These are phyloP conservation scores for Lasiurus cinereus DNA, from an alignment of 2,113 vertebrate species.

Conservation along the genomic window DNA sequence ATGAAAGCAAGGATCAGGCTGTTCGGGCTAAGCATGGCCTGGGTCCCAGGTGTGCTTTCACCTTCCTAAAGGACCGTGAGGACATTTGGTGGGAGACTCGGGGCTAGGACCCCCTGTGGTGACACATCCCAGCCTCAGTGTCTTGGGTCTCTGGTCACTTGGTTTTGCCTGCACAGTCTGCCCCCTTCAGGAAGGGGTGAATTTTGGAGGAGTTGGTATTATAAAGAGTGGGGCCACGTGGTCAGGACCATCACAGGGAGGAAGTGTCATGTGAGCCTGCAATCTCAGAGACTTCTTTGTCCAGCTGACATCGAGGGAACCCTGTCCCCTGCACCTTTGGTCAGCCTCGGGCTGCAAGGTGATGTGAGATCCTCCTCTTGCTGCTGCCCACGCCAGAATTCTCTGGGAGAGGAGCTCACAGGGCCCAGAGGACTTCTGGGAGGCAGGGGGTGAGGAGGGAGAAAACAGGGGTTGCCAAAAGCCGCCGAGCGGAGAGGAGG, in stretches of 20 bases:
- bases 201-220: neutral
- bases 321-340: no score
- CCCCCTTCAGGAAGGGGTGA: neutral
- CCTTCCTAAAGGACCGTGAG: neutral
- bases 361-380: neutral
- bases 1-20: neutral
- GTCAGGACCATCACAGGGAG: neutral
- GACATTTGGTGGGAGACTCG: neutral
- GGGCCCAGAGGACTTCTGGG: neutral
- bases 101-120: neutral
- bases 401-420: neutral
- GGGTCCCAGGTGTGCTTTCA: neutral
- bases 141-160: neutral
- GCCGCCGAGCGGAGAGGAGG: neutral
- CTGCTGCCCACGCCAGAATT: neutral
- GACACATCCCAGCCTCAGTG: neutral
- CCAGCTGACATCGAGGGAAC: neutral
- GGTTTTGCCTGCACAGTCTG: neutral
- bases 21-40: neutral
- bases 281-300: neutral
- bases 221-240: neutral
- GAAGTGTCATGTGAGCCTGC: neutral
- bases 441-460: neutral
- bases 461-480: neutral
- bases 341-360: rapidly evolving